Base-by-base conservation (phyloP, 2,888 invertebrate genomes). In the Rotaria socialis region DNA sequence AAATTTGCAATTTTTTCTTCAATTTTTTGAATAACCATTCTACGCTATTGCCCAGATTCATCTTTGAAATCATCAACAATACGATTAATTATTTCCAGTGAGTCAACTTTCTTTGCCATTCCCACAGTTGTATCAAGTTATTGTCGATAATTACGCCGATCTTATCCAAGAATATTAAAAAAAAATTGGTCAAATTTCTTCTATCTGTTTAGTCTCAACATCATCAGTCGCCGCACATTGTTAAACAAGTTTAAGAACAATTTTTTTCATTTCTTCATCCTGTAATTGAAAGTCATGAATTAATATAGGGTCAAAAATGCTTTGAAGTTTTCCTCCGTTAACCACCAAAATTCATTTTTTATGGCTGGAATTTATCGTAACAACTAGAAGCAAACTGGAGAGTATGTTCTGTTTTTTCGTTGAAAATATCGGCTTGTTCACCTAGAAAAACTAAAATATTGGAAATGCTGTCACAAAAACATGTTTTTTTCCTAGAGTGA, bases 11-110 rank as follows among this genome's bases (percentile, higher is more conserved):
- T 96, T 87, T 97, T 97, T 92, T 98, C 97, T 91, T 99, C 99
- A 87, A 99, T 98, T 0, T 97, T 98, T 92, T 99, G 99, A 97
- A 99, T 99, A 5, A 99, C 99, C 99, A 99, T 99, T 93, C 99
- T 99, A 87, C 99, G 93, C 92, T 99, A 99, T 90, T 97, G 97
- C 91, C 99, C 99, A 91, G 98, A 97, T 92, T 99, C 99, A 91
- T 99, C 99, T 92, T 99, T 99, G 87, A 99, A 92, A 92, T 99
- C 99, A 89, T 99, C 99, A 0, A 99, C 99, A 84, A 99, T 96
- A 88, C 98, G 93, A 91, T 96, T 96, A 87, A 99, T 96, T 88
- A 99, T 99, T 93, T 99, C 99, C 0, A 97, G 96, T 8, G 97
- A 96, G 24, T 99, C 99, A 86, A 98, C 97, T 93, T 99, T 99